phyloP scores from a whole-genome alignment of 2,113 vertebrate species.

The Protobothrops mucrosquamatus region DNA sequence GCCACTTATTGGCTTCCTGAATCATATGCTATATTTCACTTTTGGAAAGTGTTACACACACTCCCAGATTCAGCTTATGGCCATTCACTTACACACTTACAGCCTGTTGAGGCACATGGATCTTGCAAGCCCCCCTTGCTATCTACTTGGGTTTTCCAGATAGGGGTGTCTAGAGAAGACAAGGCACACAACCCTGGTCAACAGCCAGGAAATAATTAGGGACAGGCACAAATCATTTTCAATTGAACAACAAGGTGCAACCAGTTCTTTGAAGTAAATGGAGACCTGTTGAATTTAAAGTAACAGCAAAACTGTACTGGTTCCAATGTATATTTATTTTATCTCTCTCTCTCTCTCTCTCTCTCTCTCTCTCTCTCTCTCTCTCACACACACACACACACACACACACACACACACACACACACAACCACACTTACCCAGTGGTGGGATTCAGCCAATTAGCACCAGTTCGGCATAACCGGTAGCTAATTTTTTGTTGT shows the following conservation, averaged over 20 bases:
- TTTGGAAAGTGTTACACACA: slow-evolving; percentile 9
- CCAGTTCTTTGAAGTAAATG: background rate
- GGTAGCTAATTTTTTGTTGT: too few relatives aligned
- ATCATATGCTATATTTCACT: slow-evolving; percentile 31
- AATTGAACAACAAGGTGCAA: background rate
- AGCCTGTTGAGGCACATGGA: background rate
- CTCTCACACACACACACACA: too few relatives aligned
- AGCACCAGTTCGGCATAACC: too few relatives aligned
- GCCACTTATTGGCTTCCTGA: slow-evolving; percentile 52
- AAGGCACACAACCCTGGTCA: background rate
- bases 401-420: too few relatives aligned
- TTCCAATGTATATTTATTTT: background rate
- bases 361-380: too few relatives aligned
- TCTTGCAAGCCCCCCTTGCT: background rate
- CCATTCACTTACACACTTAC: background rate
- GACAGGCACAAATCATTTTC: background rate
- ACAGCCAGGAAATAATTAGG: background rate
- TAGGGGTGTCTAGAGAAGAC: background rate
- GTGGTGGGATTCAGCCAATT: too few relatives aligned
- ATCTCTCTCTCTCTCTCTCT: too few relatives aligned
- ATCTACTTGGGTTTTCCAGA: background rate
- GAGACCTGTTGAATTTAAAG: background rate
- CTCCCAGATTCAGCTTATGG: background rate
- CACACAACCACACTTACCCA: too few relatives aligned
- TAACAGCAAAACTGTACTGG: background rate